Conservation (phyloP, 2,113 vertebrate species). For the Dipodomys ordii region DNA sequence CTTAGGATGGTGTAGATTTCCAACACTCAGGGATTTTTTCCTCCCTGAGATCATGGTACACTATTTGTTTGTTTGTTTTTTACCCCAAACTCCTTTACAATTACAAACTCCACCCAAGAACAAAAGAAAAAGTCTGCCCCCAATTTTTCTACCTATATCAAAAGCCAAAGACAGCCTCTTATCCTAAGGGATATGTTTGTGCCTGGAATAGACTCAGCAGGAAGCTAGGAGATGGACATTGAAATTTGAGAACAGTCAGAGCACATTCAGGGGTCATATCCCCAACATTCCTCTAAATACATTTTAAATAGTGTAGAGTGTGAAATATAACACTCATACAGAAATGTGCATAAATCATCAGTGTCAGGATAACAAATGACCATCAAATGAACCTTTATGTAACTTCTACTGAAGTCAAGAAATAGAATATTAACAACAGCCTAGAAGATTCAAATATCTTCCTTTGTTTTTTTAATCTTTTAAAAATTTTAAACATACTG, state of each 20-base stretch:
- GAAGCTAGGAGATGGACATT: neutral
- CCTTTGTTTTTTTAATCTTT: neutral
- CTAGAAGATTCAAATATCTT: neutral
- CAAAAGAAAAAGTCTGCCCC: neutral
- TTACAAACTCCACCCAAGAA: neutral
- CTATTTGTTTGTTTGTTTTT: neutral
- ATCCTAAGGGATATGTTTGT: neutral
- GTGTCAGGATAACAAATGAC: constrained; percentile 55
- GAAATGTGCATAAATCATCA: constrained; percentile 52
- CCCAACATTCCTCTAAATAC: neutral
- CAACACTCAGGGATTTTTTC: neutral
- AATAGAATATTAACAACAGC: constrained; percentile 6
- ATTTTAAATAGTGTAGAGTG: constrained; percentile 15
- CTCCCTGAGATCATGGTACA: neutral
- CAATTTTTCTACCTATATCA: neutral
- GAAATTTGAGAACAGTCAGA: neutral
- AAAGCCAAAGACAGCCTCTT: neutral
- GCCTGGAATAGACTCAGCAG: neutral
- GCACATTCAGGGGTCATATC: neutral
- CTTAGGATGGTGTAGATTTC: neutral
- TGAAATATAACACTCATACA: constrained; percentile 19
- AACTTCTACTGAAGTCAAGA: constrained; percentile 19
- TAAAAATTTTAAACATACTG: too few relatives aligned
- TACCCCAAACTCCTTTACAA: neutral
- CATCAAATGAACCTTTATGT: constrained; percentile 9